Base-by-base conservation (phyloP, 2,888 invertebrate species). In the Stramonita haemastoma region DNA sequence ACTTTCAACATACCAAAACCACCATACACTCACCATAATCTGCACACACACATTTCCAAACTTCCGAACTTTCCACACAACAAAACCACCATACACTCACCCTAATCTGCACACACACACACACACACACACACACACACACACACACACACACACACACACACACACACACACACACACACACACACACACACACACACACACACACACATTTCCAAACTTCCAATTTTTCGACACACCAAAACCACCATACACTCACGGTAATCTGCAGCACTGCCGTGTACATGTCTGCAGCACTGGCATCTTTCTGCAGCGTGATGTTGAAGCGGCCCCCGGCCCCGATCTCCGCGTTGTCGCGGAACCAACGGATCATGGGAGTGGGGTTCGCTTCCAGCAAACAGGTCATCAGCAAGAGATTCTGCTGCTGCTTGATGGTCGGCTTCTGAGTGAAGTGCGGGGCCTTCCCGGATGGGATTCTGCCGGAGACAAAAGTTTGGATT, bases 391-490 rank as follows among this genome's bases (percentile, higher is more conserved):
- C 99, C 96, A 99, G 97, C 94, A 98, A 97, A 96, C 99, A 99
- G 96, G 99, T 98, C 98, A 99, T 98, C 93, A 99, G 97, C 93
- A 99, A 97, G 92, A 98, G 96, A 87, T 93, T 94, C 93, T 98
- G 99, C 98, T 96, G 98, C 96, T 99, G 99, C 97, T 99, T 98
- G 96, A 99, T 99, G 96, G 98, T 98, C 93, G 99, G 99, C 97
- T 99, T 99, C 97, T 99, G 99, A 96, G 99, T 97, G 96, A 99
- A 99, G 86, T 98, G 98, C 90, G 99, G 99, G 46, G 99, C 98
- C 90, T 95, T 94, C n/a, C 95, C 96, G 46, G 46, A 2, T 46
- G 46, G 46, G 46, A 46, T 46, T 46, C 46, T 46, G 46, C 46
- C 46, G 8, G 46, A 2, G 46, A 8, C 46, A 46, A 46, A 46